Evolutionary conservation across 2,888 invertebrate species (phyloP), one percentile per base, ranked within the genome.

Genomic region (Lithodes maja): DNA sequence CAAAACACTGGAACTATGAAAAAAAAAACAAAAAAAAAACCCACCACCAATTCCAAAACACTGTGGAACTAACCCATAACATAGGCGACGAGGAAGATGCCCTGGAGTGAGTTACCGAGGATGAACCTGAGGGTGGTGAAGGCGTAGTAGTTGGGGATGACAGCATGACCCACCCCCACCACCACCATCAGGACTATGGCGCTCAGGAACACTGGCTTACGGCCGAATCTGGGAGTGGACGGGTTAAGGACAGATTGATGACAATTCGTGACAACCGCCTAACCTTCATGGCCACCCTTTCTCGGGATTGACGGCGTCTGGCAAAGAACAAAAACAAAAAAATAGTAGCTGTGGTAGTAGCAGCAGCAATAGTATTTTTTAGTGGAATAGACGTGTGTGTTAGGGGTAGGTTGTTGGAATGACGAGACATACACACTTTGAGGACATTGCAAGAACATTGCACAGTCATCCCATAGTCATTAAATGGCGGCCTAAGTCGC

Each of bases 41-140:
- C 33, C 33, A 33, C 33, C 33, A 33, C 33, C 33, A 33, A 33
- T 33, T 33, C 33, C 33, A 33, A 33, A 33, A 33, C 33, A 33
- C 33, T 33, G 33, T 33, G 33, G 33, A 33, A 89, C 89, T 85
- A 94, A 95, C 96, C 96, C 92, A 97, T 96, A 81, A 97, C 97
- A 93, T 97, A 97, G 78, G 96, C 96, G 49, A 97, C 96, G 89
- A 97, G 94, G 93, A 97, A 97, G 9, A 96, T 96, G 1, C 97
- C 97, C 3, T 96, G 96, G 7, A 96, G 96, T 9, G 96, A 96
- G 12, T 96, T 95, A 15, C 97, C 97, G 52, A 97, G 95, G 82
- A 96, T 93, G 90, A 96, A 93, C 91, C 97, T 94, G 75, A 96
- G 95, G 86, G 96, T 93, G 12, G 96, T 95, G 93, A 96, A 97